Conservation (phyloP, 2,888 invertebrate species). For the Sisyra nigra region DNA sequence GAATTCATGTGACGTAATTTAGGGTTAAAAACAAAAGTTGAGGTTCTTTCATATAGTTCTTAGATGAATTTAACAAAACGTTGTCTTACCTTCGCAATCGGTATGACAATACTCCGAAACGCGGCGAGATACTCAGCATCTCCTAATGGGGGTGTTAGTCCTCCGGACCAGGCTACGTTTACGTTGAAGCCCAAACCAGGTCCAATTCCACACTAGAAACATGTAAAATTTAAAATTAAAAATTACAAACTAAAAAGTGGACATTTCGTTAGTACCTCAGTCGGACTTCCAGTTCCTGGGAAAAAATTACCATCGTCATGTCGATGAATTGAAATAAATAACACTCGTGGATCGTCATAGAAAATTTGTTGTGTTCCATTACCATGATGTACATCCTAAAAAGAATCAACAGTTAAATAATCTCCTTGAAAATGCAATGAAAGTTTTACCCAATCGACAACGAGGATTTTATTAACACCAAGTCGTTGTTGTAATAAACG, state of each 20-base stretch:
- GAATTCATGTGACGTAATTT: too few species aligned
- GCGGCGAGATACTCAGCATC: constrained; percentile 97
- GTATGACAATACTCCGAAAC: constrained; percentile 88
- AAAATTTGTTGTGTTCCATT: constrained; percentile 98
- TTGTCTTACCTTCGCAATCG: constrained; percentile 65
- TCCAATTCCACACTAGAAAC: constrained; percentile 60
- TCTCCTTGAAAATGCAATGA: neutral
- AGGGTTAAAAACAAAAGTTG: too few species aligned
- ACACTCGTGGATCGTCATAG: constrained; percentile 84
- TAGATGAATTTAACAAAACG: too few species aligned
- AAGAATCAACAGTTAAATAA: neutral
- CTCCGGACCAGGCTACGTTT: constrained; percentile 91
- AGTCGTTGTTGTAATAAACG: constrained; percentile 71
- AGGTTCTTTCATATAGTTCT: too few species aligned
- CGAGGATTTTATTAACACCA: constrained; percentile 76
- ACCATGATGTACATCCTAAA: constrained; percentile 91
- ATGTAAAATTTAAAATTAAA: neutral
- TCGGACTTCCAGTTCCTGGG: constrained; percentile 95
- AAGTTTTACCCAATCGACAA: constrained; percentile 94
- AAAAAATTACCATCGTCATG: constrained; percentile 99
- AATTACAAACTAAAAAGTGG: neutral
- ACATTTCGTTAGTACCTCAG: constrained; percentile 38
- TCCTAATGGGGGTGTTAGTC: constrained; percentile 76
- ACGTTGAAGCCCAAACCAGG: constrained; percentile 87
- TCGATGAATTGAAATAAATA: constrained; percentile 95